phyloP scores from a whole-genome alignment of 2,113 vertebrate genomes.

The Coptodon bakossiorum region DNA sequence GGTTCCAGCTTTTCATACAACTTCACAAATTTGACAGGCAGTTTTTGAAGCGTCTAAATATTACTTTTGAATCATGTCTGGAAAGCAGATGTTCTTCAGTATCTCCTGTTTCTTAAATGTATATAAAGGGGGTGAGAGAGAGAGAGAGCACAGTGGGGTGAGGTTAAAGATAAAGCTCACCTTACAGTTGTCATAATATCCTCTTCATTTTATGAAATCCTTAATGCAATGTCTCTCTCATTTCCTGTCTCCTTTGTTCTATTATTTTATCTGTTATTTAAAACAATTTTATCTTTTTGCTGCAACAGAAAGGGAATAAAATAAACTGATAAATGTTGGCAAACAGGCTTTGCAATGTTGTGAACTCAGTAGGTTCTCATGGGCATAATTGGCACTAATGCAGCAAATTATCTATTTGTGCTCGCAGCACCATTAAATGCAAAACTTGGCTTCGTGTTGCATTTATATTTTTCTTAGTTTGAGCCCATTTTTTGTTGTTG shows the following conservation, averaged over 20 bases:
- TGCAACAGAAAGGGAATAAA: neutral
- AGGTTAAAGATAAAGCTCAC: conserved; percentile 22
- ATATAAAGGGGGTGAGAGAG: neutral
- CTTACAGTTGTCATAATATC: neutral
- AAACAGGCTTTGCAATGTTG: neutral
- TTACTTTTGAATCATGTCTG: conserved; percentile 21
- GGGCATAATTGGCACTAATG: neutral
- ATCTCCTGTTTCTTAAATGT: conserved; percentile 23
- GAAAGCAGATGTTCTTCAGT: neutral
- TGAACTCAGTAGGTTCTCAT: neutral
- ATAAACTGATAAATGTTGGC: neutral
- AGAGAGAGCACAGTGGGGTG: neutral
- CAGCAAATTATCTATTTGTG: neutral
- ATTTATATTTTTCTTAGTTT: neutral
- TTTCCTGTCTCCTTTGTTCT: neutral
- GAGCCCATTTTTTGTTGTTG: neutral
- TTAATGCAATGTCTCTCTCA: neutral
- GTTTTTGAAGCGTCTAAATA: conserved; percentile 11
- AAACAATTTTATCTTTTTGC: neutral
- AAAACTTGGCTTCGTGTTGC: neutral
- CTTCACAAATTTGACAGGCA: conserved; percentile 3
- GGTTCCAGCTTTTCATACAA: neutral
- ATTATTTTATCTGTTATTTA: neutral
- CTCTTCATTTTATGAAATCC: conserved; percentile 2
- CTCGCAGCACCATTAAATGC: neutral